phyloP scores from a whole-genome alignment of 2,113 vertebrate species.

The Cepphus grylle region DNA sequence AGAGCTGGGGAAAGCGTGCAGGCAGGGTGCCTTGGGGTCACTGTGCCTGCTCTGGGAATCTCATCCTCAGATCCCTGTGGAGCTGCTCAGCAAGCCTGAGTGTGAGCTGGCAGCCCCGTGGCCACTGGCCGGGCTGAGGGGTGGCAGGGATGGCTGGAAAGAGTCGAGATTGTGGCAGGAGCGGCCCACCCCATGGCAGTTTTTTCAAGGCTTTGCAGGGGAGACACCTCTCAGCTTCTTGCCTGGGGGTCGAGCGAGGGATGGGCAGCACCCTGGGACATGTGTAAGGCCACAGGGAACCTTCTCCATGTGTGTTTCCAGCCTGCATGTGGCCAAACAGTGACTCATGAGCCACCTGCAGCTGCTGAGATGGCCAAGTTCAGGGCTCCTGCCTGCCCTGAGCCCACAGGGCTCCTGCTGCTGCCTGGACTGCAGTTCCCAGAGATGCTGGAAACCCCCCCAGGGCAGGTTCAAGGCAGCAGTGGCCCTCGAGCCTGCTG shows the following conservation, averaged over 20 bases:
- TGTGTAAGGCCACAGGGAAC: not conserved
- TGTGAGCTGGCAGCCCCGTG: not conserved
- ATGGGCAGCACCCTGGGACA: not conserved
- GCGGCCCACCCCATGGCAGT: accelerated
- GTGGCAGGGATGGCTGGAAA: not conserved
- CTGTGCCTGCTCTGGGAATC: not conserved
- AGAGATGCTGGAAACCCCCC: not conserved
- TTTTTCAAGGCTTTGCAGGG: not conserved
- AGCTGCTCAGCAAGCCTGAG: too few species aligned
- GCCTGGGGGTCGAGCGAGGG: not conserved
- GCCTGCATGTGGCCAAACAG: accelerated
- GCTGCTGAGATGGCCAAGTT: not conserved
- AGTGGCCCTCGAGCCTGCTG: not conserved
- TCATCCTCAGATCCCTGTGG: not conserved
- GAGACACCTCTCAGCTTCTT: not conserved
- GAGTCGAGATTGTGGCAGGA: not conserved
- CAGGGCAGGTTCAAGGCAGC: not conserved
- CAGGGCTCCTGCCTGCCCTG: not conserved
- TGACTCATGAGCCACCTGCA: accelerated
- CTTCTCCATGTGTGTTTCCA: not conserved
- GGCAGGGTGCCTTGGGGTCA: not conserved
- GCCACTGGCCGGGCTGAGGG: not conserved
- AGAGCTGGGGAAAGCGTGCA: not conserved
- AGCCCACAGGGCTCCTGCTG: not conserved
- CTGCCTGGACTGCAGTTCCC: accelerated